These are phyloP conservation scores for Bombus haemorrhoidalis DNA, from an alignment of 1,140 invertebrate genomes.

Conservation along the genomic window DNA sequence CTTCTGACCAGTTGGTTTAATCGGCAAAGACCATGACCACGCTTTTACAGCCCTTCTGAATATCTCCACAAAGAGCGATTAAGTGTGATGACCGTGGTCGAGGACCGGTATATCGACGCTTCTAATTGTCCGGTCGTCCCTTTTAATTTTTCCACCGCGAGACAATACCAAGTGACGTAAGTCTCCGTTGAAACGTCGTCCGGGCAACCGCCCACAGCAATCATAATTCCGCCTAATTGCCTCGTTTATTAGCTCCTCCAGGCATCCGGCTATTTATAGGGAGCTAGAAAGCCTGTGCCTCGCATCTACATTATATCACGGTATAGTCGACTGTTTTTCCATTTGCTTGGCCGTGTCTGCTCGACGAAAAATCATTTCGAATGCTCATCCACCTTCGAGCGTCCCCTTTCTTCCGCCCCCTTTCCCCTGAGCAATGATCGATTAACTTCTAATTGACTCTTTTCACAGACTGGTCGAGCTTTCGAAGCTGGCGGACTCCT, in stretches of 20 bases:
- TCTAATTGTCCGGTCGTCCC: slow-evolving; percentile 50
- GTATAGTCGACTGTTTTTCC: background rate
- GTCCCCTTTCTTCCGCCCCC: too few relatives aligned
- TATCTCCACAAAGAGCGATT: slow-evolving; percentile 11
- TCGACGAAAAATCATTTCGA: slow-evolving; percentile 6
- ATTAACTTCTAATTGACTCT: slow-evolving; percentile 62
- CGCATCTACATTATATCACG: background rate
- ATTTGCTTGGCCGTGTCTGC: background rate
- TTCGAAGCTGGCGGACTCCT: slow-evolving; percentile 3
- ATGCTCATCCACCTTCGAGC: background rate
- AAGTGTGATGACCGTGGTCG: background rate
- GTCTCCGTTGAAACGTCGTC: slow-evolving; percentile 49
- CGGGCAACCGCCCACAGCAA: slow-evolving; percentile 57
- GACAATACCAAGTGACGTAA: slow-evolving; percentile 61
- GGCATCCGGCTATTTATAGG: slow-evolving; percentile 62
- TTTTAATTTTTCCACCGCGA: slow-evolving; percentile 54
- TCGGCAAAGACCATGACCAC: slow-evolving; percentile 8
- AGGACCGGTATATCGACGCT: slow-evolving; percentile 14
- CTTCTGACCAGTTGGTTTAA: background rate
- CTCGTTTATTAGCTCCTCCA: slow-evolving; percentile 63
- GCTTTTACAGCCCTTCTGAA: background rate
- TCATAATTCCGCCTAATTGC: slow-evolving; percentile 67
- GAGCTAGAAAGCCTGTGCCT: slow-evolving; percentile 8
- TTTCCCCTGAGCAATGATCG: slow-evolving; percentile 13
- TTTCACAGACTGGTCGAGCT: slow-evolving; percentile 26